phyloP scores from a whole-genome alignment of 2,113 vertebrate species.

The Pavo muticus region DNA sequence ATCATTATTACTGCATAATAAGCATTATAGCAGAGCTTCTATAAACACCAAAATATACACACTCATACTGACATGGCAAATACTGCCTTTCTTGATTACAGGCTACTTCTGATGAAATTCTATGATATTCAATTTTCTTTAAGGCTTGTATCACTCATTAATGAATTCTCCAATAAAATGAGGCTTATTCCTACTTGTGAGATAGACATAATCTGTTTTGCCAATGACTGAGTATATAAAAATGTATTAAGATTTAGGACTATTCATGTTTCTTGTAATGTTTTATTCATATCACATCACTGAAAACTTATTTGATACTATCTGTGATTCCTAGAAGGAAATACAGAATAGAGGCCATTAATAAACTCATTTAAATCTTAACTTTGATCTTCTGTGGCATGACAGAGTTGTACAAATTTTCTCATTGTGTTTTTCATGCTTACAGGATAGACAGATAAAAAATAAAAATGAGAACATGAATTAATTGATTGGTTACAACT shows the following conservation, averaged over 20 bases:
- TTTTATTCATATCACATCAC: background rate
- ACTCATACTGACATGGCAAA: no score
- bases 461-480: background rate
- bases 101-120: background rate
- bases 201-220: background rate
- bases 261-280: background rate
- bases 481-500: background rate
- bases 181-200: background rate
- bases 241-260: background rate
- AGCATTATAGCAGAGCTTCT: no score
- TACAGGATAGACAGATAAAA: background rate
- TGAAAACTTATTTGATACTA: background rate
- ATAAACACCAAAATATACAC: no score
- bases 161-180: background rate
- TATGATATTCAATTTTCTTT: background rate
- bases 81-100: background rate
- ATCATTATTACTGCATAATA: no score
- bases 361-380: background rate
- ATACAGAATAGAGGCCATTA: background rate
- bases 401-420: background rate
- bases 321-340: background rate
- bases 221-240: background rate
- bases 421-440: background rate
- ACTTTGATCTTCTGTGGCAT: background rate
- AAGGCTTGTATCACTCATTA: background rate